A percentile compares a stretch with the other conserved stretches of the same genome.
These are phyloP conservation scores for Bubo blakistoni DNA, from an alignment of 2,113 vertebrate genomes.

Conservation along the genomic window DNA sequence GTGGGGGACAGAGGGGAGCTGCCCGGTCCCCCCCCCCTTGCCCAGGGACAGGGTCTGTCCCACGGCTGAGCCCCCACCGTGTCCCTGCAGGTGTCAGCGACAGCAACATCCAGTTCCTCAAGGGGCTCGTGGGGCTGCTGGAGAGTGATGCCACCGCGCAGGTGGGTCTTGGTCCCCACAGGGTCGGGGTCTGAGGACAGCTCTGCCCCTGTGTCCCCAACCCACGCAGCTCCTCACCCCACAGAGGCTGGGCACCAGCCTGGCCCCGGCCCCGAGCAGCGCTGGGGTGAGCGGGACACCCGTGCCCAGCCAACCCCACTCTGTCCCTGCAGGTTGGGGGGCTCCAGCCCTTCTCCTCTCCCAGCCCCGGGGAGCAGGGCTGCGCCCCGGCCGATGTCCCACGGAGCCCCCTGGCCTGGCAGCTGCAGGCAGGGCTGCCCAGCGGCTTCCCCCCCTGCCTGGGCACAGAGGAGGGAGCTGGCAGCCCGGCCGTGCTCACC, in stretches of 20 bases:
- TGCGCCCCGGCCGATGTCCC: neutral
- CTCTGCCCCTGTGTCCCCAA: neutral
- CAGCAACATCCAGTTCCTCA: slow-evolving; percentile 13
- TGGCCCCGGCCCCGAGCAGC: too few relatives aligned
- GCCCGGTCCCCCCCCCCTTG: too few relatives aligned
- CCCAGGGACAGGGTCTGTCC: neutral
- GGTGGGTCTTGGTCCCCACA: neutral
- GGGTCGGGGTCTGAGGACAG: neutral
- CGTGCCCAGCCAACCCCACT: neutral
- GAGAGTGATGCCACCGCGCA: neutral
- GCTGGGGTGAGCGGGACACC: neutral
- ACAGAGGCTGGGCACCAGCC: neutral
- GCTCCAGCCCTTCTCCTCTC: neutral
- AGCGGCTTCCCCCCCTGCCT: neutral
- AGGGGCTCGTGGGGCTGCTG: neutral
- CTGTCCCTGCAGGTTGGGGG: neutral
- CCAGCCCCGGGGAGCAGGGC: neutral
- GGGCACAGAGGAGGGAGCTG: neutral
- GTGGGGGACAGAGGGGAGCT: neutral
- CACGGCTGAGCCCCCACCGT: fast-evolving
- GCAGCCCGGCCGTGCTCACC: neutral
- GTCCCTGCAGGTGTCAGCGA: neutral
- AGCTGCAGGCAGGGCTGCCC: neutral
- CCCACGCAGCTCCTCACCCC: neutral
- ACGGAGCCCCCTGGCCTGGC: neutral